A percentile compares a stretch with the other conserved stretches of the same genome.
phyloP scores from a whole-genome alignment of 2,888 invertebrate species.

The Chaetogeoica ovagalla region DNA sequence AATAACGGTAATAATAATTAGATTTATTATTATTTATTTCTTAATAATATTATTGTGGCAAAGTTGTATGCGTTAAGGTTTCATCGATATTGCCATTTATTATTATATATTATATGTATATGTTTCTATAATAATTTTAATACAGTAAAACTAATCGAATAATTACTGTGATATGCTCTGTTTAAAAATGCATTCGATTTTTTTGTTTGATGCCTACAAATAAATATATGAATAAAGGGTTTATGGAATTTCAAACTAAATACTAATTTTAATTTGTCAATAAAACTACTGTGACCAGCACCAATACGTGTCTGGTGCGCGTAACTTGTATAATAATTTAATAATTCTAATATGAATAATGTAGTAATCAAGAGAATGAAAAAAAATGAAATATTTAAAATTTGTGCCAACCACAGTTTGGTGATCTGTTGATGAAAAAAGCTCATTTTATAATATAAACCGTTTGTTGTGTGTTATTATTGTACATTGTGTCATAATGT shows the following conservation, averaged over 20 bases:
- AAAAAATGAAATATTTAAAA: neutral
- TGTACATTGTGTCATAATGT: slow-evolving; percentile 36
- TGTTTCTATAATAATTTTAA: neutral
- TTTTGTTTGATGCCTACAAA: slow-evolving; percentile 4
- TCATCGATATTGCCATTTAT: slow-evolving; percentile 12
- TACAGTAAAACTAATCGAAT: slow-evolving; percentile 31
- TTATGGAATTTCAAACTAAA: neutral
- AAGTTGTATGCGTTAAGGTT: neutral
- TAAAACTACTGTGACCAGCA: no score
- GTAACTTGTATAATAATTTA: no score
- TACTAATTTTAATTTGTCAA: no score
- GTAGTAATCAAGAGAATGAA: no score
- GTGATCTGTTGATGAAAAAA: neutral
- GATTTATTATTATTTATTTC: slow-evolving; percentile 11
- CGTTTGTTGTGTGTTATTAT: slow-evolving; percentile 33
- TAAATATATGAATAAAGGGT: neutral
- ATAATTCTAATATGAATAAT: neutral
- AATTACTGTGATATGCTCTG: slow-evolving; percentile 44
- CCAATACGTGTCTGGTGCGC: no score
- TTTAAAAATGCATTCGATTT: slow-evolving; percentile 7
- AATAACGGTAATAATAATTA: slow-evolving; percentile 6
- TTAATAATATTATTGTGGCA: neutral
- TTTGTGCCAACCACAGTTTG: neutral
- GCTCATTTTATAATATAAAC: slow-evolving; percentile 17
- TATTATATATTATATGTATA: slow-evolving; percentile 16